These are phyloP conservation scores for Hydrotaea cyrtoneurina DNA, from an alignment of 2,888 invertebrate genomes.

Conservation along the genomic window DNA sequence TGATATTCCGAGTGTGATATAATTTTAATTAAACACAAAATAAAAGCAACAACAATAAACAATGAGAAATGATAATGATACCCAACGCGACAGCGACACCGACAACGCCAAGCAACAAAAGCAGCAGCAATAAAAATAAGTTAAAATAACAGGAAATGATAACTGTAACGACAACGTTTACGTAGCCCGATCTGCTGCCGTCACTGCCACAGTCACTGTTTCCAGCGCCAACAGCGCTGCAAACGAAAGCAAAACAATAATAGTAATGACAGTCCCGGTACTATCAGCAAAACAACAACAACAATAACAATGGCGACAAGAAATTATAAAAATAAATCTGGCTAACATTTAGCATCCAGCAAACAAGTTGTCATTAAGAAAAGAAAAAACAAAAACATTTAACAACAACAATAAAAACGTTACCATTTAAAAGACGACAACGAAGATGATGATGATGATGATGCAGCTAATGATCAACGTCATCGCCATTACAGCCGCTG, in stretches of 20 bases:
- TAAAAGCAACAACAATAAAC: conserved; percentile 12
- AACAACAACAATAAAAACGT: conserved; percentile 10
- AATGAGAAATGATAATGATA: not conserved
- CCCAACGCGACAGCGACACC: conserved; percentile 4
- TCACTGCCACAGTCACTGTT: conserved; percentile 45
- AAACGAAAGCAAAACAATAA: conserved; percentile 35
- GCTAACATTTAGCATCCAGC: conserved; percentile 18
- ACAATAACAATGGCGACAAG: not conserved
- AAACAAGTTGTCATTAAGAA: conserved; percentile 18
- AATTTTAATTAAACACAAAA: conserved; percentile 25
- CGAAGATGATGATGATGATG: not conserved
- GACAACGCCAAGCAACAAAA: not conserved
- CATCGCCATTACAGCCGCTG: not conserved
- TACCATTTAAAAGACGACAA: conserved; percentile 8
- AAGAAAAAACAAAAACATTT: conserved; percentile 28
- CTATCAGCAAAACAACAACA: not conserved
- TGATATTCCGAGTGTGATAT: not conserved
- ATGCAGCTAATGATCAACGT: not conserved
- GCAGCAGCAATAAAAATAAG: conserved; percentile 27
- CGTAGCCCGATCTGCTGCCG: conserved; percentile 42
- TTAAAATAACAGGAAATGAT: conserved; percentile 62
- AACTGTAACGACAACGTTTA: conserved; percentile 3
- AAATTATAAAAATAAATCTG: conserved; percentile 8
- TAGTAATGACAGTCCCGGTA: not conserved
- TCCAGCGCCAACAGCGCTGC: conserved; percentile 65